phyloP scores from a whole-genome alignment of 2,113 vertebrate species.

The Ctenomys sociabilis region DNA sequence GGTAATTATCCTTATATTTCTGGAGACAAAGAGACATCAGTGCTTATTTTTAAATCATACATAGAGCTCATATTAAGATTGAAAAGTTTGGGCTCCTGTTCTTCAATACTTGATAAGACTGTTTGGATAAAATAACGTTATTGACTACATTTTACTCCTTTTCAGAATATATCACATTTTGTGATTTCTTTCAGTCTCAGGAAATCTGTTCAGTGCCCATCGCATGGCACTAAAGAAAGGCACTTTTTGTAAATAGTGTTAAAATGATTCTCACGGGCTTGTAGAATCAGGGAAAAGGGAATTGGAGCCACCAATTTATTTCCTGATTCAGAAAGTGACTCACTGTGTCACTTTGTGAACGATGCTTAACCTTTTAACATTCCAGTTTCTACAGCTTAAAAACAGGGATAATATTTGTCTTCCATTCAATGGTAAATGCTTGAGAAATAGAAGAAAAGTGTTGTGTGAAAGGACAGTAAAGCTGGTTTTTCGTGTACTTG shows the following conservation, averaged over 20 bases:
- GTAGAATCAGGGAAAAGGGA: slow-evolving; percentile 65
- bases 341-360: slow-evolving; percentile 63
- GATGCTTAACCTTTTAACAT: slow-evolving; percentile 74
- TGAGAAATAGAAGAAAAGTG: slow-evolving; percentile 67
- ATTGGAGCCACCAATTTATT: slow-evolving; percentile 58
- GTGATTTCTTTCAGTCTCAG: slow-evolving; percentile 44
- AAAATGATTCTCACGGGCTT: slow-evolving; percentile 26
- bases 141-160: slow-evolving; percentile 22
- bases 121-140: not conserved
- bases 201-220: slow-evolving; percentile 30
- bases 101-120: not conserved
- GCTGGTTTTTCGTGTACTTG: slow-evolving; percentile 78
- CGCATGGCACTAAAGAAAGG: slow-evolving; percentile 50
- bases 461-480: slow-evolving; percentile 68
- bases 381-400: slow-evolving; percentile 75
- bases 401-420: slow-evolving; percentile 72
- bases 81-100: not conserved
- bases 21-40: not conserved
- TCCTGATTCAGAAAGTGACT: slow-evolving; percentile 80
- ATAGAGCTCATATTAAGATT: not conserved
- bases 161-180: not conserved
- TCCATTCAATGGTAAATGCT: slow-evolving; percentile 66
- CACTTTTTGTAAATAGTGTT: slow-evolving; percentile 23
- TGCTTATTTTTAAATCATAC: slow-evolving; percentile 40
- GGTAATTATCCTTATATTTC: not conserved